Evolutionary conservation across 2,888 invertebrate genomes (phyloP), one percentile per base, ranked within the genome.

Genomic region (Sipha maydis): DNA sequence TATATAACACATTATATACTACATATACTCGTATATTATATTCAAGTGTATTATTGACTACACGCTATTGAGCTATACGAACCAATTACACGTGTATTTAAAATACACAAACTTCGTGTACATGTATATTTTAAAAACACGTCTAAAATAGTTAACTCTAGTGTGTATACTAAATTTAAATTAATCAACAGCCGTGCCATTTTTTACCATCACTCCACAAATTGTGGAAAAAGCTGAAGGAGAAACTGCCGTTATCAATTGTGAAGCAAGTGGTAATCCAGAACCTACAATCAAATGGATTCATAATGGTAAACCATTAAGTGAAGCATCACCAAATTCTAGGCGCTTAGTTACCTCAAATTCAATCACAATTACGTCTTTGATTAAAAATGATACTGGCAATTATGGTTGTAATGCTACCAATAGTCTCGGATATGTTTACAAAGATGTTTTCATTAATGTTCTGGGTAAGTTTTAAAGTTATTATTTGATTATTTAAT

Each of bases 341-440:
- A 93, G 97, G 79, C 93, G 97, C 54, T 94, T 93, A 90, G 94
- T 96, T 0, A 93, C 94, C 1, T 93, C 95, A 28, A 96, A 97
- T 91, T 94, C 94, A 88, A 96, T 98, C 90, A 93, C 94, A 75
- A 96, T 98, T 91, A 94, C 94, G 31, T 94, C 95, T 90, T 93
- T 99, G 89, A 93, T 94, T 83, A 98, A 98, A 92, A 94, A 94
- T 83, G 98, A 99, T 92, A 99, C 98, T 2, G 98, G 98, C 90
- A 99, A 99, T 92, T 98, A 99, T 92, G 99, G 99, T 90, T 99
- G 99, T 92, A 99, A 99, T 93, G 99, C 99, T 14, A 98, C 98
- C 91, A 99, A 99, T 92, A 96, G 97, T n/a, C 94, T 98, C 90
- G 99, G 99, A 56, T 99, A 99, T 92, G 97, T 98, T 61, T 99